A percentile compares a stretch with the other conserved stretches of the same genome.
Evolutionary conservation across 2,113 vertebrate species (phyloP).

Genomic region (Cavia porcellus): DNA sequence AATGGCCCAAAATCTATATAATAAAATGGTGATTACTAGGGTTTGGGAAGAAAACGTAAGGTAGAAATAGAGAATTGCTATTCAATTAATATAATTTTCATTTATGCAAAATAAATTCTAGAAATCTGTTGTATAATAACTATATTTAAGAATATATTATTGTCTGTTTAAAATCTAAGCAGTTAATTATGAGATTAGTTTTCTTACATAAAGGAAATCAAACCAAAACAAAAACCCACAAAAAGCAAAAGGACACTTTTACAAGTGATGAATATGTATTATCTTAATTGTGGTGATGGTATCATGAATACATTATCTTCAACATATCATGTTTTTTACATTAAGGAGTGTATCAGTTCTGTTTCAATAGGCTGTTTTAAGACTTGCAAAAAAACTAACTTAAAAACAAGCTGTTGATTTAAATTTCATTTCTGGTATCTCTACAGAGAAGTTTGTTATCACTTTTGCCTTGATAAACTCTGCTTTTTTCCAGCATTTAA

Average conservation of each 20-base stretch:
- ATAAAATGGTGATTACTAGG: neutral
- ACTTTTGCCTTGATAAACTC: neutral
- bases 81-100: neutral
- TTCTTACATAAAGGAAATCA: neutral
- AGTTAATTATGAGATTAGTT: neutral
- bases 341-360: neutral
- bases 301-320: neutral
- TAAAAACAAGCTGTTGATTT: neutral
- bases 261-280: neutral
- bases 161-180: neutral
- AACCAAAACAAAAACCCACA: neutral
- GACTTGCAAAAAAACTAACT: neutral
- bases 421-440: conserved; percentile 4
- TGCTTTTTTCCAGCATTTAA: neutral
- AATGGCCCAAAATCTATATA: neutral
- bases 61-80: neutral
- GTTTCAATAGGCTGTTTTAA: neutral
- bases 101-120: neutral
- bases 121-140: neutral
- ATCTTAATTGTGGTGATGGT: neutral
- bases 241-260: neutral
- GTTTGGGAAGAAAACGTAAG: neutral
- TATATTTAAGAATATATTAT: neutral
- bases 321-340: neutral
- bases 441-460: neutral